These are phyloP conservation scores for Clavelina lepadiformis DNA, from an alignment of 23 tunicate genomes.

Conservation along the genomic window DNA sequence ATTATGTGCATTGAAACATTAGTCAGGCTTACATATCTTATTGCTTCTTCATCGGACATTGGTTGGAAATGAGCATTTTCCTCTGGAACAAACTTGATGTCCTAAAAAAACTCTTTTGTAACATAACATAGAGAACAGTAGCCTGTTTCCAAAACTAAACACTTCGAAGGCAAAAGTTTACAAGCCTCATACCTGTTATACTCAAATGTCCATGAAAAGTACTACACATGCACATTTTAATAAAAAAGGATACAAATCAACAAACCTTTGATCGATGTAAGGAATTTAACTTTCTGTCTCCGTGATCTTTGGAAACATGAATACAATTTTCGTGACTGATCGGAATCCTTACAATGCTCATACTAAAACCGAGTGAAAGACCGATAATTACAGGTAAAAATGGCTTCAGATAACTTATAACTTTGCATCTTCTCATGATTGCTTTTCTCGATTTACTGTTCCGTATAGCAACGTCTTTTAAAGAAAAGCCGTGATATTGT, in stretches of 20 bases:
- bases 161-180: too few relatives aligned
- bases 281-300: slow-evolving; percentile 49
- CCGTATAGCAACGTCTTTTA: too few relatives aligned
- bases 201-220: too few relatives aligned
- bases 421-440: not conserved
- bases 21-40: slow-evolving; percentile 48
- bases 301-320: slow-evolving; percentile 56
- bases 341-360: slow-evolving; percentile 82
- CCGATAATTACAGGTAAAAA: slow-evolving; percentile 77
- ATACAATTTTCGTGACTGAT: slow-evolving; percentile 68
- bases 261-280: slow-evolving; percentile 10
- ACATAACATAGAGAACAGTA: not conserved
- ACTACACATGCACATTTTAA: too few relatives aligned
- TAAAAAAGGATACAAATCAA: not conserved
- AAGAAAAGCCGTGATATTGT: too few relatives aligned
- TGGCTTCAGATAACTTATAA: slow-evolving; percentile 47
- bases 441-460: too few relatives aligned
- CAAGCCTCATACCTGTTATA: too few relatives aligned
- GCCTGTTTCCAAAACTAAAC: too few relatives aligned
- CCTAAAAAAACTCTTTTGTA: not conserved
- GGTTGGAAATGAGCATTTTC: slow-evolving; percentile 10
- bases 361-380: slow-evolving; percentile 78
- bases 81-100: not conserved
- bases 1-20: too few relatives aligned
- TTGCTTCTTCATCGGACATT: slow-evolving; percentile 51